Evolutionary conservation across 2,113 vertebrate species (phyloP).

Genomic region (Carassius carassius): DNA sequence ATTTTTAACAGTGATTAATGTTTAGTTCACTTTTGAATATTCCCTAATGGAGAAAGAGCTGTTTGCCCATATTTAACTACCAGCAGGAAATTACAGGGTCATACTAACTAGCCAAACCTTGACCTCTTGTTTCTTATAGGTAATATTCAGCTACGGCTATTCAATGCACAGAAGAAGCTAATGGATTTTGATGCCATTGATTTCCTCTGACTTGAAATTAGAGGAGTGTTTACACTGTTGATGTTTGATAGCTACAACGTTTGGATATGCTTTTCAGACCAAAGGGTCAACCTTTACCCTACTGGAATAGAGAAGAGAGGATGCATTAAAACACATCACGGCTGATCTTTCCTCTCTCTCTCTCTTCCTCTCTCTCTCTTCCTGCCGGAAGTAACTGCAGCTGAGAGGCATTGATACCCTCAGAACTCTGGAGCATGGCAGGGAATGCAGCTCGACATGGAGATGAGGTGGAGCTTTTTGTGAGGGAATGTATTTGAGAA

Average conservation of each 20-base stretch:
- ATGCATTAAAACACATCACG: constrained; percentile 13
- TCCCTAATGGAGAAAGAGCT: background rate
- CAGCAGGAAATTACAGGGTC: background rate
- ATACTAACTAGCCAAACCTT: background rate
- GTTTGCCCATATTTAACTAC: background rate
- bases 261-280: background rate
- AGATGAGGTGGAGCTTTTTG: constrained; percentile 50
- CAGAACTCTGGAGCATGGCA: constrained; percentile 42
- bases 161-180: background rate
- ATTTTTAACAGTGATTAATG: background rate
- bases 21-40: background rate
- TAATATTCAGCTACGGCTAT: background rate
- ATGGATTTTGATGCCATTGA: background rate
- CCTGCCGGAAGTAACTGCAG: background rate
- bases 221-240: background rate
- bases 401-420: constrained; percentile 34
- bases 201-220: background rate
- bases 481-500: constrained; percentile 53
- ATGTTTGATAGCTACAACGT: background rate
- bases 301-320: background rate
- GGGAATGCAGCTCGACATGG: constrained; percentile 40
- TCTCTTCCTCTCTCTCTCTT: no score
- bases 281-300: constrained; percentile 5
- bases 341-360: background rate
- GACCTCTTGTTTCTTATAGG: background rate